Conservation (phyloP, 2,113 vertebrate genomes). For the Menidia beryllina region DNA sequence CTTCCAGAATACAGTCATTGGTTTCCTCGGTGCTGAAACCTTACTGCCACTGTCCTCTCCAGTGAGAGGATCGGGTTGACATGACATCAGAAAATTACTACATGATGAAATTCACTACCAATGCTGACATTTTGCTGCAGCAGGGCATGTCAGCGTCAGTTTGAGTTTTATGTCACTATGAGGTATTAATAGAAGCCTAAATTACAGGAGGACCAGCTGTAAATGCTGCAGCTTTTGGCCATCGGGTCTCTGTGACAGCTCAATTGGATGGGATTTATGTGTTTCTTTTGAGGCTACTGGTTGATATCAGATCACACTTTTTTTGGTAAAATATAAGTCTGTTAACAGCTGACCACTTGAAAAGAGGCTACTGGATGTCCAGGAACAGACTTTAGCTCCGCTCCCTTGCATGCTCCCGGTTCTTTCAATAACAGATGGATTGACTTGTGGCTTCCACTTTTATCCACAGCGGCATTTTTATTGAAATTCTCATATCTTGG, state of each 20-base stretch:
- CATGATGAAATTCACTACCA: slow-evolving; percentile 63
- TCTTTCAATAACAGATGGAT: slow-evolving; percentile 57
- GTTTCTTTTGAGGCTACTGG: not conserved
- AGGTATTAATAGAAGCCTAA: slow-evolving; percentile 70
- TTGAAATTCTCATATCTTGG: slow-evolving; percentile 54
- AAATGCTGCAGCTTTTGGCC: slow-evolving; percentile 28
- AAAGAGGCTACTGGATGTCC: too few species aligned
- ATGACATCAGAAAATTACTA: slow-evolving; percentile 68
- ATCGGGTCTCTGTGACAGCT: slow-evolving; percentile 2
- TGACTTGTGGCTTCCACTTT: slow-evolving; percentile 45
- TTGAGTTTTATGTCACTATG: slow-evolving; percentile 39
- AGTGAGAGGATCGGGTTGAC: slow-evolving; percentile 64
- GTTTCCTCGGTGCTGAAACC: slow-evolving; percentile 38
- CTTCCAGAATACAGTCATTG: slow-evolving; percentile 4
- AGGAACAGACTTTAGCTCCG: slow-evolving; percentile 32
- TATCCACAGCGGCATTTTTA: slow-evolving; percentile 43
- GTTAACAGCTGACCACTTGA: slow-evolving; percentile 30
- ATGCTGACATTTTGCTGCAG: slow-evolving; percentile 64
- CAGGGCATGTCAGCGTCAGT: slow-evolving; percentile 37
- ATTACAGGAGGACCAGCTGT: slow-evolving; percentile 50
- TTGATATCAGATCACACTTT: not conserved
- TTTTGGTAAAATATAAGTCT: not conserved
- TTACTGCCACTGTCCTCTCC: slow-evolving; percentile 33
- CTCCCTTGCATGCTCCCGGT: slow-evolving; percentile 21
- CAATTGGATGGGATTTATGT: slow-evolving; percentile 1